Conservation (phyloP, 2,797 vertebrate genomes). For the Characodon lateralis region DNA sequence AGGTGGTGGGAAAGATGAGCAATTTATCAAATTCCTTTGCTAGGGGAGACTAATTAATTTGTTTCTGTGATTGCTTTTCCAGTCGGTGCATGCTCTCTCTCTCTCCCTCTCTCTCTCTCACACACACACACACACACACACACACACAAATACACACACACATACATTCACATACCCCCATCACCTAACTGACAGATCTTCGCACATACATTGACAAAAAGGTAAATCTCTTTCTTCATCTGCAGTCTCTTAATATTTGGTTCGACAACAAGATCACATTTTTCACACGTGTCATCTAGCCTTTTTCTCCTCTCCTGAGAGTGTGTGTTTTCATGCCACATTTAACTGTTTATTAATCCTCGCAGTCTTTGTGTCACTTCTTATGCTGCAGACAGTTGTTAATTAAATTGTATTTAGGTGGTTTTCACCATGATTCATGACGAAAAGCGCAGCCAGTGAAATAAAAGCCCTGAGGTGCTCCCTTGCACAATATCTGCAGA, state of each 20-base stretch:
- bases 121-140: slow-evolving; percentile 5
- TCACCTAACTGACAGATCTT: slow-evolving; percentile 38
- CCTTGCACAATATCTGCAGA: slow-evolving; percentile 7
- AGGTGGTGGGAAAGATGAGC: slow-evolving; percentile 62
- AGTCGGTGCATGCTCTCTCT: slow-evolving; percentile 26
- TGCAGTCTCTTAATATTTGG: slow-evolving; percentile 47
- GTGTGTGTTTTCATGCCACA: slow-evolving; percentile 23
- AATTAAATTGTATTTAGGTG: slow-evolving; percentile 11
- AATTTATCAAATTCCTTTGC: slow-evolving; percentile 81
- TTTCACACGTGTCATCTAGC: slow-evolving; percentile 43
- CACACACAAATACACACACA: slow-evolving; percentile 28
- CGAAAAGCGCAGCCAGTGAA: slow-evolving; percentile 15
- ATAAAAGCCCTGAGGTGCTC: slow-evolving; percentile 21
- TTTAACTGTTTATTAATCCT: slow-evolving; percentile 31
- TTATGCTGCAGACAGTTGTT: slow-evolving; percentile 28
- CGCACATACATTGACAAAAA: slow-evolving; percentile 28
- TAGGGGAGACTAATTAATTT: slow-evolving; percentile 83
- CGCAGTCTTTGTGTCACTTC: background rate
- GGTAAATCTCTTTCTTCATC: slow-evolving; percentile 12
- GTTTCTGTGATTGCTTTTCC: slow-evolving; percentile 84
- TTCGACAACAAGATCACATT: slow-evolving; percentile 13
- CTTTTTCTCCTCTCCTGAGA: slow-evolving; percentile 36
- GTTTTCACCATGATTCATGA: background rate
- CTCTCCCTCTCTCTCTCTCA: background rate
- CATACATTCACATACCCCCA: slow-evolving; percentile 9